Evolutionary conservation across 2,797 vertebrate genomes (phyloP), one percentile per base, ranked within the genome.

Genomic region (Lepus oiostolus): DNA sequence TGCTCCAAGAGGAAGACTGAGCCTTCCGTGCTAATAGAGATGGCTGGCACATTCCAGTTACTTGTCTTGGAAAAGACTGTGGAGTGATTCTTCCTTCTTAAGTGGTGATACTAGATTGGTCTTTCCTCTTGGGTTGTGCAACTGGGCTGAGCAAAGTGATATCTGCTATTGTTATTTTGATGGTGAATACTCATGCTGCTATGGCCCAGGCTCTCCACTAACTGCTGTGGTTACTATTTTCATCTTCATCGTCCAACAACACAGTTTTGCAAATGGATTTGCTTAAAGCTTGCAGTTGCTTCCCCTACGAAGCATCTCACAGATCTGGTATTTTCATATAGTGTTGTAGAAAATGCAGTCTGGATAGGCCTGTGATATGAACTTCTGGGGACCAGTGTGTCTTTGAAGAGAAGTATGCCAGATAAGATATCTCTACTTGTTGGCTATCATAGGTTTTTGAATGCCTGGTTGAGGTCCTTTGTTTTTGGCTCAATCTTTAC

Each of bases 161-260:
- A 5, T 6, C 17, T 62, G 68, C 35, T 88, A 10, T 54, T 80
- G 19, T 85, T 88, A 91, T 82, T 92, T 91, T 77, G 90, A 47
- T 92, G 88, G 50, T 52, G 42, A 96, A 70, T 80, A 92, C 75
- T 80, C 60, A 70, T 62, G 32, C 88, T 72, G 62, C 74, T 88
- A 88, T 54, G 35, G 19, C 38, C 13, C 22, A 0, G 10, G 47
- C 24, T 90, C 24, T 77, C 38, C 2, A 1, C 70, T 84, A 82
- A 87, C 65, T 88, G 32, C 58, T 92, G 32, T 35, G 90, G 85
- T 94, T 80, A 84, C 77, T 85, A 62, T 95, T 92, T 96, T 85
- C 85, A 88, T 62, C 58, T 17, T 85, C 32, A 76, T 52, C 80
- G 32, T 75, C 81, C 88, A 86, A 85, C 90, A 90, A 81, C 67